phyloP scores from a whole-genome alignment of 2,888 invertebrate genomes.

The Sesamia inferens region DNA sequence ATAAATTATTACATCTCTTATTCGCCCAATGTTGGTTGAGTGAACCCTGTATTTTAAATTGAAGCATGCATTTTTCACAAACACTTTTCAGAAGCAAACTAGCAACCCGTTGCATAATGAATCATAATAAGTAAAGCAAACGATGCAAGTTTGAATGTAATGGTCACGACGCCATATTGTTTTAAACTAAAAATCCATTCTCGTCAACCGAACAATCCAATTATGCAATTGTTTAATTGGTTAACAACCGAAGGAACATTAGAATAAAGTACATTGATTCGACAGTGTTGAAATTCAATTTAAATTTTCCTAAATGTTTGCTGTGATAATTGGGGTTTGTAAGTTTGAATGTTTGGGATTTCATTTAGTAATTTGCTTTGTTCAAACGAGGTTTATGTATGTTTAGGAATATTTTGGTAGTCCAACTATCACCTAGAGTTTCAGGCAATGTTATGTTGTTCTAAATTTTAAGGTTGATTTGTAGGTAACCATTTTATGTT shows the following conservation, averaged over 20 bases:
- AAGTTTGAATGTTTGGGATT: constrained; percentile 51
- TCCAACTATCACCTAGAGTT: constrained; percentile 8
- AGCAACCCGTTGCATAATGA: constrained; percentile 48
- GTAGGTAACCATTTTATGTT: no score
- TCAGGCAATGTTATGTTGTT: neutral
- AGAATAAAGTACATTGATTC: constrained; percentile 68
- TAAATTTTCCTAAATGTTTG: constrained; percentile 47
- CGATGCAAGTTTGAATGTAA: constrained; percentile 73
- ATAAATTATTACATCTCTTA: neutral
- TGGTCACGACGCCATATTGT: constrained; percentile 73
- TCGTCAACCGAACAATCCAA: constrained; percentile 58
- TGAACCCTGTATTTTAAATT: neutral
- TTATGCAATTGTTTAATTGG: constrained; percentile 75
- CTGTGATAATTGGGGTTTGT: constrained; percentile 53
- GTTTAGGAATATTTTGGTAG: constrained; percentile 35
- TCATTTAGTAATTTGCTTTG: constrained; percentile 49
- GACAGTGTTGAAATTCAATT: constrained; percentile 58
- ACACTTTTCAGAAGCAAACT: constrained; percentile 18
- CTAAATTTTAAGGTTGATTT: neutral
- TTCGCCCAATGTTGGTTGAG: neutral
- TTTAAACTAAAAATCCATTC: constrained; percentile 66
- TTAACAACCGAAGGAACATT: constrained; percentile 74
- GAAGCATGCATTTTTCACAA: neutral
- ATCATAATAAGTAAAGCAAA: constrained; percentile 65
- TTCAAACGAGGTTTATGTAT: constrained; percentile 41